Conservation (phyloP, 2,113 vertebrate species). For the Seriola dumerili region DNA sequence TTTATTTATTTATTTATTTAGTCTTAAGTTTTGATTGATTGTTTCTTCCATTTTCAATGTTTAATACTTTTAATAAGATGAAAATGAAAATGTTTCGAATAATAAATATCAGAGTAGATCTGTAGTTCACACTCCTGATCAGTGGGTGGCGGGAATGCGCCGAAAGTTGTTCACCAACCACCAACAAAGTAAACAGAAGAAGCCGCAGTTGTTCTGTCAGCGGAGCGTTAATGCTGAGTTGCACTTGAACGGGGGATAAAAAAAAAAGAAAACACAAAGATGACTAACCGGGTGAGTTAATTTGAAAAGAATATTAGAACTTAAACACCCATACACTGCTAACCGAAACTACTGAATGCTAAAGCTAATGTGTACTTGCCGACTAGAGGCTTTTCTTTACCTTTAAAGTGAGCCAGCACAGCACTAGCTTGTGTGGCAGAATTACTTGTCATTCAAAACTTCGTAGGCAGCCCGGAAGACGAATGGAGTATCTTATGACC, state of each 20-base stretch:
- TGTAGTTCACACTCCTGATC: no score
- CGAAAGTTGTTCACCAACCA: no score
- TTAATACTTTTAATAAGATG: no score
- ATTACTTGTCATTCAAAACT: conserved; percentile 70
- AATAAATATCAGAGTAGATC: no score
- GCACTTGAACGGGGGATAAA: conserved; percentile 33
- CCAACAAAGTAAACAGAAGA: no score
- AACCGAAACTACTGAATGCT: background rate
- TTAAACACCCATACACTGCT: background rate
- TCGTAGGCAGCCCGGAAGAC: conserved; percentile 71
- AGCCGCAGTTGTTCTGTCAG: conserved; percentile 25
- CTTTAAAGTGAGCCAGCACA: conserved; percentile 27
- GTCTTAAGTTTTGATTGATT: no score
- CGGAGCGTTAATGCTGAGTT: conserved; percentile 31
- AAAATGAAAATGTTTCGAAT: no score
- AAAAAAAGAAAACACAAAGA: conserved; percentile 51
- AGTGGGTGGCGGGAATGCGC: no score
- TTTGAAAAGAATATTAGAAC: background rate
- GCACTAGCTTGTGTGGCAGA: conserved; percentile 58
- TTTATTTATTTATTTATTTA: no score
- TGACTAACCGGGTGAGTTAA: conserved; percentile 78
- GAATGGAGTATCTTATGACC: conserved; percentile 60
- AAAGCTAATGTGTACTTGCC: background rate
- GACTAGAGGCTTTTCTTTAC: background rate
- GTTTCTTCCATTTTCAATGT: no score